Conservation (phyloP, 2,797 vertebrate species). For the Cygnus olor region DNA sequence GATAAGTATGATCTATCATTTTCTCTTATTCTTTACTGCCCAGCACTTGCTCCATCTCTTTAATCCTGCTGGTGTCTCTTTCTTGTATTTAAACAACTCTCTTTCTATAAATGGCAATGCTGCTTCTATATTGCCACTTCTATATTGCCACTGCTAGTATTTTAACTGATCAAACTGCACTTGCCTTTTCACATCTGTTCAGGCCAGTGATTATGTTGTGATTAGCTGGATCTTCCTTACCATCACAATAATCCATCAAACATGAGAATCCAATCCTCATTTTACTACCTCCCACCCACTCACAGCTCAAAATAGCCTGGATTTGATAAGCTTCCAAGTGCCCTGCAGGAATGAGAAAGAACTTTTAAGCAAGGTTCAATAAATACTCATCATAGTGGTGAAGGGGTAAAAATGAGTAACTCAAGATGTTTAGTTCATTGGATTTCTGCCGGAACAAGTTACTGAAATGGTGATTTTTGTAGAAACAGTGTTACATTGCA, state of each 20-base stretch:
- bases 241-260: slow-evolving; percentile 20
- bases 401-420: slow-evolving; percentile 58
- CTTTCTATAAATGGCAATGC: neutral
- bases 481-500: slow-evolving; percentile 24
- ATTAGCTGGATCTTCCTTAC: neutral
- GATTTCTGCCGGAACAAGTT: slow-evolving; percentile 49
- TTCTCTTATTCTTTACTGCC: neutral
- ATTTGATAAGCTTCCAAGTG: slow-evolving; percentile 47
- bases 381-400: slow-evolving; percentile 38
- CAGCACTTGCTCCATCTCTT: neutral
- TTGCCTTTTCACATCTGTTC: neutral
- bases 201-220: neutral
- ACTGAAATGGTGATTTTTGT: slow-evolving; percentile 36
- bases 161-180: neutral
- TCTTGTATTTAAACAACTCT: neutral
- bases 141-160: neutral
- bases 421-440: slow-evolving; percentile 33
- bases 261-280: slow-evolving; percentile 18
- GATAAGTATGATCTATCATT: neutral
- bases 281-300: slow-evolving; percentile 27
- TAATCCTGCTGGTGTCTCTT: neutral
- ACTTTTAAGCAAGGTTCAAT: slow-evolving; percentile 40
- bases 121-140: neutral
- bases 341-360: slow-evolving; percentile 34
- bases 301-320: slow-evolving; percentile 30